These are phyloP conservation scores for Botia almorhae DNA, from an alignment of 2,797 vertebrate genomes.

Conservation along the genomic window DNA sequence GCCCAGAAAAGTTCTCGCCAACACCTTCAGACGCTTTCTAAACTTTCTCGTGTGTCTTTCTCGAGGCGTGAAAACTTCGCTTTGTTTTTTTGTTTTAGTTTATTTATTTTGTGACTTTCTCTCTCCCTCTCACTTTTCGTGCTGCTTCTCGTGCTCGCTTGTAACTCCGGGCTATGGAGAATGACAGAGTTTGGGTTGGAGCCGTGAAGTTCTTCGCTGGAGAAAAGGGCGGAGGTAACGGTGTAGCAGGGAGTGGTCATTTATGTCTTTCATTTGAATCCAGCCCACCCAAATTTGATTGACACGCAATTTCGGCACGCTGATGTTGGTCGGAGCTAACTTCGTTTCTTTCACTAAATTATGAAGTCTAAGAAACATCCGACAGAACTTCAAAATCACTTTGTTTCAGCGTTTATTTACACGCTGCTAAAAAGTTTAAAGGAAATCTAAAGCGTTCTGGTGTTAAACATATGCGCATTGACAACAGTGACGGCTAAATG, in stretches of 20 bases:
- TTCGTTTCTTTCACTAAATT: too few relatives aligned
- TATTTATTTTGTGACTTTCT: conserved; percentile 60
- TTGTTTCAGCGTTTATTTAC: too few relatives aligned
- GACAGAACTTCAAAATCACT: too few relatives aligned
- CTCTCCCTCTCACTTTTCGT: conserved; percentile 56
- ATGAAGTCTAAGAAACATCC: too few relatives aligned
- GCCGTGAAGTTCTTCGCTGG: conserved; percentile 73
- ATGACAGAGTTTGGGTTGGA: conserved; percentile 72
- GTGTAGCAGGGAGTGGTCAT: conserved; percentile 76
- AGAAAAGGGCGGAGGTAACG: conserved; percentile 68
- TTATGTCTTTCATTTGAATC: conserved; percentile 34
- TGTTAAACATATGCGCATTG: too few relatives aligned
- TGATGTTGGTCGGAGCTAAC: background rate
- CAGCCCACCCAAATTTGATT: conserved; percentile 72
- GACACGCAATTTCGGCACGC: background rate
- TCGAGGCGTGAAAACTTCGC: conserved; percentile 49
- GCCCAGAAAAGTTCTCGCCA: conserved; percentile 70
- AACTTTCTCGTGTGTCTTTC: conserved; percentile 66
- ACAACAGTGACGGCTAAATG: too few relatives aligned
- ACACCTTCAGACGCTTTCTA: conserved; percentile 65
- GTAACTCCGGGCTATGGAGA: conserved; percentile 79
- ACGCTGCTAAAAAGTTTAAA: too few relatives aligned
- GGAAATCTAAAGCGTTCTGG: too few relatives aligned
- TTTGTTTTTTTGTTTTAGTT: conserved; percentile 73
- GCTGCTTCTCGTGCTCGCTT: conserved; percentile 69